Percentiles rank a stretch among this genome's conserved stretches.
These are phyloP conservation scores for Sarcophaga bullata DNA, from an alignment of 1,140 invertebrate species.

Conservation along the genomic window DNA sequence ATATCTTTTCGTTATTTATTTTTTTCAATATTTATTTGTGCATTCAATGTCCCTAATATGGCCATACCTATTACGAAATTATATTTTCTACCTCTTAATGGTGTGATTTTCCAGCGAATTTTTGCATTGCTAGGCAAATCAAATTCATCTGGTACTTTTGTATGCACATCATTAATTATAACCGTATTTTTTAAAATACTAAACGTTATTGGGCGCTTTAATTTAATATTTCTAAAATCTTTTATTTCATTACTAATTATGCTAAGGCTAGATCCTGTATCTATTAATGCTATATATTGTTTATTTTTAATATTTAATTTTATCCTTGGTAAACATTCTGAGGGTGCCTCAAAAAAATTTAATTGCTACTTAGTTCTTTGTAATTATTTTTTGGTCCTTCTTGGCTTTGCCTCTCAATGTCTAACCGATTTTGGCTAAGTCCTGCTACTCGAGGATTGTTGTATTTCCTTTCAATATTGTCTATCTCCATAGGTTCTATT, in stretches of 20 bases:
- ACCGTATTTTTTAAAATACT: not conserved
- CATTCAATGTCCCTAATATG: slow-evolving; percentile 7
- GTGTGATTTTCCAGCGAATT: not conserved
- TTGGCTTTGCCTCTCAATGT: not conserved
- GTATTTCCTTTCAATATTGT: slow-evolving; percentile 1
- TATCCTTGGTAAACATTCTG: slow-evolving; percentile 34
- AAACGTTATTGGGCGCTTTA: slow-evolving; percentile 20
- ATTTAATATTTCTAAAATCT: slow-evolving; percentile 27
- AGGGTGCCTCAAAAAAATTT: slow-evolving; percentile 34
- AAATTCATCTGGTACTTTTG: not conserved
- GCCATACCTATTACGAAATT: not conserved
- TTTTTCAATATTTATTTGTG: slow-evolving; percentile 30
- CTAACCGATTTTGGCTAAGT: no score
- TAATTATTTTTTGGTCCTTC: not conserved
- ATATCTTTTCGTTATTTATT: no score
- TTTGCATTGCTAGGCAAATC: not conserved
- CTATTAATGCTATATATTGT: slow-evolving; percentile 30
- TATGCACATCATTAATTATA: not conserved
- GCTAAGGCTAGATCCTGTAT: slow-evolving; percentile 26
- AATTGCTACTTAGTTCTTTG: not conserved
- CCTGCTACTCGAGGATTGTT: no score
- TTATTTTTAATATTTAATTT: not conserved
- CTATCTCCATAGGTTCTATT: slow-evolving; percentile 29
- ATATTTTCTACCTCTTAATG: slow-evolving; percentile 14
- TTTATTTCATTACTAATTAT: slow-evolving; percentile 27